Base-by-base conservation (phyloP, 2,113 vertebrate genomes). In the Leptosomus discolor region DNA sequence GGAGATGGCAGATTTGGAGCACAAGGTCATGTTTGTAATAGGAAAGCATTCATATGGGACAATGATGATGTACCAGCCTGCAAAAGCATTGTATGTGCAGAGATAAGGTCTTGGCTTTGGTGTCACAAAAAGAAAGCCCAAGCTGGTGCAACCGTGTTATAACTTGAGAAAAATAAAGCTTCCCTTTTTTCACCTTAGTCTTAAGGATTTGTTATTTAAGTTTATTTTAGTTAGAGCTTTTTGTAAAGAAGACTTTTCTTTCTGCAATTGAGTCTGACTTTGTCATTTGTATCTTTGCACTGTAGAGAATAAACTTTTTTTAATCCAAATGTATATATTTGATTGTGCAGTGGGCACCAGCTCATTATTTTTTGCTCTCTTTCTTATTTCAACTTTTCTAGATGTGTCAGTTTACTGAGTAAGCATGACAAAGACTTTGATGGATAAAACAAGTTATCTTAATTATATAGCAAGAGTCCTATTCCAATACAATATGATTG, bases 61-160 rank as follows among this genome's bases (percentile, higher is more conserved):
- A 82, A 45, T 53, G 88, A 89, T 45, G 71, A 90, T 74, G 50
- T 53, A 64, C 34, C 89, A 97, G 53, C 48, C 58, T 48, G 57
- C 36, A 88, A 71, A 91, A 93, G 60, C 26, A 16, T 73, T 91
- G 46, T 5, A 2, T 80, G 67, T 53, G 32, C 18, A 67, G 64
- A 41, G 24, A 54, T 82, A 92, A 96, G 65, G 70, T 94, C 89
- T 84, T 95, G 76, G 36, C 57, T 90, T 95, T 29, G 1, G 54
- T 82, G 53, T 91, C 78, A 90, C 16, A 85, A 83, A 90, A 95
- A 96, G 69, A 89, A 93, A 90, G 46, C 16, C 41, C 50, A 92
- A 65, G 36, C 43, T 63, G 16, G 36, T 90, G 63, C 64, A 85
- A 37, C 32, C 27, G 7, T 46, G 57, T 13, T 92, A 57, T 45